phyloP scores from a whole-genome alignment of 2,113 vertebrate genomes.

The Lycocorax pyrrhopterus region DNA sequence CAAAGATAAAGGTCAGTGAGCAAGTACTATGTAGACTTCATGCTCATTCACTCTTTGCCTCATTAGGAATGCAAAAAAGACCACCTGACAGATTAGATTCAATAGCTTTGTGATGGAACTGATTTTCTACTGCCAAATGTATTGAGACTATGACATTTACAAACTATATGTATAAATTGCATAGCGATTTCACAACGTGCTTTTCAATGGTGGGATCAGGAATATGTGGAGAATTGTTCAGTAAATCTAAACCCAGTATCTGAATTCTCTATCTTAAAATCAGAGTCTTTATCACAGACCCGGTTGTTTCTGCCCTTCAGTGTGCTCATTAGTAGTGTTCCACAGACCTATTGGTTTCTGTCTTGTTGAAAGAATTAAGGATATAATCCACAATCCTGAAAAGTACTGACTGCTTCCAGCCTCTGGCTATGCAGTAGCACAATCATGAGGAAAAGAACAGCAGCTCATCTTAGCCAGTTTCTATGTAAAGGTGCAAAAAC shows the following conservation, averaged over 20 bases:
- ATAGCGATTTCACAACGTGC: not conserved
- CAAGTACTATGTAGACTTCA: not conserved
- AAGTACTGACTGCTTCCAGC: not conserved
- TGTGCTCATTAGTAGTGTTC: not conserved
- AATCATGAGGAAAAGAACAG: not conserved
- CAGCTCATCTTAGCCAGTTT: not conserved
- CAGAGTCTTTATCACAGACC: not conserved
- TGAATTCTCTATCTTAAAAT: not conserved
- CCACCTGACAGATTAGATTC: not conserved
- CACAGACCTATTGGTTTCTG: not conserved
- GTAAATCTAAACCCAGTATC: not conserved
- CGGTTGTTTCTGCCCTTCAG: not conserved
- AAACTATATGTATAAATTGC: not conserved
- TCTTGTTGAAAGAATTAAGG: not conserved
- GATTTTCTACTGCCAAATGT: not conserved
- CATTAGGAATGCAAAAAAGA: not conserved
- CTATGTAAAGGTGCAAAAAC: not conserved
- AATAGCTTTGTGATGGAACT: not conserved
- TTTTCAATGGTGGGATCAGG: not conserved
- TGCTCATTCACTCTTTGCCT: not conserved
- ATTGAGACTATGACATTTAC: not conserved
- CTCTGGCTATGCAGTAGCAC: not conserved
- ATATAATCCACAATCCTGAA: not conserved
- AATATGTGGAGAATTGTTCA: not conserved
- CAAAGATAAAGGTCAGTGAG: not conserved